Conservation (phyloP, 1,140 invertebrate genomes). For the Drosophila fuyamai region DNA sequence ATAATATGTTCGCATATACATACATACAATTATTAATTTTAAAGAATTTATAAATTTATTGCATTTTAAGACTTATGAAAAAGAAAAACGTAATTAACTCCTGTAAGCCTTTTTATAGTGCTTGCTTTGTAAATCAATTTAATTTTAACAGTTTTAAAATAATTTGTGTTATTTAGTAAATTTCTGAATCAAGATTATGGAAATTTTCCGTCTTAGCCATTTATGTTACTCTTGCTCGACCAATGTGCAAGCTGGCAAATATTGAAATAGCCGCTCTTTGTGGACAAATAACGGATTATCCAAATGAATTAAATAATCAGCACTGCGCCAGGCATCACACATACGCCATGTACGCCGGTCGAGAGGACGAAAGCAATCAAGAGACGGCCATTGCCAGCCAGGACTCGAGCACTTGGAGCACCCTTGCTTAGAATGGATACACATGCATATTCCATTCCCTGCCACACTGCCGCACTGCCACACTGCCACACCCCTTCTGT, state of each 20-base stretch:
- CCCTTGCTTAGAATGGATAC: constrained; percentile 45
- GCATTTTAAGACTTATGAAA: no score
- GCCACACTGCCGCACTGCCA: constrained; percentile 12
- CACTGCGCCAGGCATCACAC: constrained; percentile 60
- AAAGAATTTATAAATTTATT: no score
- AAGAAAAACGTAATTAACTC: no score
- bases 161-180: no score
- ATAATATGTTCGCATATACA: no score
- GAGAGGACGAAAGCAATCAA: constrained; percentile 38
- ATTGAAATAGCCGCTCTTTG: constrained; percentile 22
- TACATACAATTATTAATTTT: no score
- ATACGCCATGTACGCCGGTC: constrained; percentile 57
- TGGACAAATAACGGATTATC: constrained; percentile 31
- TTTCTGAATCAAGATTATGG: no score
- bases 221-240: background rate
- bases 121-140: no score
- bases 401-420: constrained; percentile 14
- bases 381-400: constrained; percentile 7
- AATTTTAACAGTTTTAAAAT: no score
- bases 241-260: constrained; percentile 25
- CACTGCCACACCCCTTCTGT: background rate
- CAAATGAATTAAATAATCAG: constrained; percentile 55
- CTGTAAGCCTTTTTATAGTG: no score
- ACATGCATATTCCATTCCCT: constrained; percentile 41
- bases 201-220: background rate